These are phyloP conservation scores for Myotis davidii DNA, from an alignment of 2,113 vertebrate genomes.

Conservation along the genomic window DNA sequence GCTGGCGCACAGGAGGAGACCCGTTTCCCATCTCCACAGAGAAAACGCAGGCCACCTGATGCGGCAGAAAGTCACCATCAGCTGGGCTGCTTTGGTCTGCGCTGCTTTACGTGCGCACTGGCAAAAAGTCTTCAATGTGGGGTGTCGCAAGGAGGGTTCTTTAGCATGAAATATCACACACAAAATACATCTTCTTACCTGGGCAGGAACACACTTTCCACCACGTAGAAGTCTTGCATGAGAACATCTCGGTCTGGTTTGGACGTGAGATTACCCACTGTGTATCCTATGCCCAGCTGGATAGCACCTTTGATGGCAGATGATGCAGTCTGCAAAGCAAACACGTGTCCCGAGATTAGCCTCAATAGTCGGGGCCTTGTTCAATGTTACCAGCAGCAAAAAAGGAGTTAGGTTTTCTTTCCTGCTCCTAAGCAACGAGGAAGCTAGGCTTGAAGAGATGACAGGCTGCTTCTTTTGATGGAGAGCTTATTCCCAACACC, in stretches of 20 bases:
- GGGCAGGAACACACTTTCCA: conserved; percentile 96
- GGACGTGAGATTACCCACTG: conserved; percentile 96
- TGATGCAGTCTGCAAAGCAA: conserved; percentile 90
- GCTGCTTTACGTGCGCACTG: no score
- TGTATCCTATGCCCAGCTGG: conserved; percentile 96
- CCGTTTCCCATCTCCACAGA: not conserved
- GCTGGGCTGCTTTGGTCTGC: not conserved
- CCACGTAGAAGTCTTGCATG: conserved; percentile 98
- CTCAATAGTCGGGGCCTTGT: not conserved
- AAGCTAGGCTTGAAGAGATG: not conserved
- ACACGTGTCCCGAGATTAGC: conserved; percentile 69
- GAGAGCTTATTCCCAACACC: not conserved
- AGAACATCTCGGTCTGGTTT: conserved; percentile 98
- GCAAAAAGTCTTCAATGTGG: not conserved
- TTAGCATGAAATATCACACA: not conserved
- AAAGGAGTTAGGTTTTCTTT: not conserved
- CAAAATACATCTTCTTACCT: conserved; percentile 86
- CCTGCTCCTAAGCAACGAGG: not conserved
- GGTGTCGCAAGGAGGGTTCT: not conserved
- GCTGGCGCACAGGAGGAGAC: not conserved
- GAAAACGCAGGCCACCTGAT: not conserved
- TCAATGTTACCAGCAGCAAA: not conserved
- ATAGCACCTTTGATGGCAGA: conserved; percentile 96
- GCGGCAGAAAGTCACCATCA: not conserved
- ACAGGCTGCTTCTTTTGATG: not conserved